Conservation (phyloP, 2,113 vertebrate genomes). For the Microcebus jonahi region DNA sequence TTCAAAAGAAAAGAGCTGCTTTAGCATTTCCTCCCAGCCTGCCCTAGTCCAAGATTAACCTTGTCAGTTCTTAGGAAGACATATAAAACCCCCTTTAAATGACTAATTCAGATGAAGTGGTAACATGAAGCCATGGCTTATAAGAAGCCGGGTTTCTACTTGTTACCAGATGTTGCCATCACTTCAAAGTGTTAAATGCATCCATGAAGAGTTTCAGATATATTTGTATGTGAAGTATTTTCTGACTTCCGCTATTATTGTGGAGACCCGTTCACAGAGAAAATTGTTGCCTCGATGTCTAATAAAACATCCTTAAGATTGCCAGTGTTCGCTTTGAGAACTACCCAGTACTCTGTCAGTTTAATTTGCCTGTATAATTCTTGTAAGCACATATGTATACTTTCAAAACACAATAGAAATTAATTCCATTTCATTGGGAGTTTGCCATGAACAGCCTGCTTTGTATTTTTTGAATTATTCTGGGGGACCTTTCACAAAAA, state of each 20-base stretch:
- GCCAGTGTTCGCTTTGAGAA: slow-evolving; percentile 32
- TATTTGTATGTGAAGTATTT: slow-evolving; percentile 61
- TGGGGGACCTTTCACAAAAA: not conserved
- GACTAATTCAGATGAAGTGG: slow-evolving; percentile 66
- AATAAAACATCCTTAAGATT: slow-evolving; percentile 42
- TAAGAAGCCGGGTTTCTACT: slow-evolving; percentile 61
- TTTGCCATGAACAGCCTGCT: not conserved
- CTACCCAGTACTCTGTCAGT: not conserved
- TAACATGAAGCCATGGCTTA: slow-evolving; percentile 64
- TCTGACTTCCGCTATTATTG: slow-evolving; percentile 1
- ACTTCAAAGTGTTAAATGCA: slow-evolving; percentile 69
- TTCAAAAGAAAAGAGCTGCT: slow-evolving; percentile 56
- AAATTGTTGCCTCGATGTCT: not conserved
- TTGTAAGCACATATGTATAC: not conserved
- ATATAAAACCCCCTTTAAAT: slow-evolving; percentile 61
- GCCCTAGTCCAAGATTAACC: slow-evolving; percentile 64
- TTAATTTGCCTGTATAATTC: slow-evolving; percentile 31
- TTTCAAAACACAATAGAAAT: slow-evolving; percentile 46
- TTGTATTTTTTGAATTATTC: not conserved
- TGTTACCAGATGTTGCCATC: slow-evolving; percentile 70
- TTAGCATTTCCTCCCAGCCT: slow-evolving; percentile 66
- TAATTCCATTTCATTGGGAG: slow-evolving; percentile 31
- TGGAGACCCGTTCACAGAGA: slow-evolving; percentile 25
- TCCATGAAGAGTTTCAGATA: slow-evolving; percentile 47
- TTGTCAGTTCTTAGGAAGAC: slow-evolving; percentile 62